Conservation (phyloP, 1,140 invertebrate genomes). For the Microplitis mediator region DNA sequence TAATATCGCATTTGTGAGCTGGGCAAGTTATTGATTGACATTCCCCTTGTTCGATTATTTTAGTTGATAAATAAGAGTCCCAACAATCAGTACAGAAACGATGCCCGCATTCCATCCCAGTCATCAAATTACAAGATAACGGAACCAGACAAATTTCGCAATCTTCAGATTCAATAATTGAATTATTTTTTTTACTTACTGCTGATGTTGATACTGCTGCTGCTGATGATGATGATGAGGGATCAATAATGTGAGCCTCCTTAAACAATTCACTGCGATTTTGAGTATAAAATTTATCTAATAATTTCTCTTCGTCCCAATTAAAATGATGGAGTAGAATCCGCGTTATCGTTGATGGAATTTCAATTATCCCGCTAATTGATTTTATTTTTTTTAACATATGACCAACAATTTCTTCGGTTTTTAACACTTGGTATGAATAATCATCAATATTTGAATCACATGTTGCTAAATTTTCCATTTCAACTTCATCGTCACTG, state of each 20-base stretch:
- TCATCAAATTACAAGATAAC: slow-evolving; percentile 88
- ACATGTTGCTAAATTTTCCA: slow-evolving; percentile 75
- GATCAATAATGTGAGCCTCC: slow-evolving; percentile 94
- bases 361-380: slow-evolving; percentile 87
- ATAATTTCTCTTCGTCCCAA: slow-evolving; percentile 98
- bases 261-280: slow-evolving; percentile 93
- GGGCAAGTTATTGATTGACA: slow-evolving; percentile 96
- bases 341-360: slow-evolving; percentile 78
- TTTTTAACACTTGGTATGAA: slow-evolving; percentile 91
- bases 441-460: slow-evolving; percentile 86
- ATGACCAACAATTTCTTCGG: slow-evolving; percentile 94
- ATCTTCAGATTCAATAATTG: slow-evolving; percentile 76
- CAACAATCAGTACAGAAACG: slow-evolving; percentile 94
- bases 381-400: slow-evolving; percentile 98
- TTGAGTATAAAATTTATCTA: slow-evolving; percentile 95
- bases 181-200: slow-evolving; percentile 60
- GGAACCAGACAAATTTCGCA: slow-evolving; percentile 92
- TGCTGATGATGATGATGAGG: slow-evolving; percentile 56
- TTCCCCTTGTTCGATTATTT: slow-evolving; percentile 97
- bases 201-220: neutral
- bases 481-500: slow-evolving; percentile 84
- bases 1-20: slow-evolving; percentile 88
- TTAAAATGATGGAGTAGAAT: slow-evolving; percentile 97
- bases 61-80: slow-evolving; percentile 96
- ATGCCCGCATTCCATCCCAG: slow-evolving; percentile 95